Percentiles rank a stretch among this genome's conserved stretches.
phyloP scores from a whole-genome alignment of 1,140 invertebrate genomes.

The Drosophila tristis region DNA sequence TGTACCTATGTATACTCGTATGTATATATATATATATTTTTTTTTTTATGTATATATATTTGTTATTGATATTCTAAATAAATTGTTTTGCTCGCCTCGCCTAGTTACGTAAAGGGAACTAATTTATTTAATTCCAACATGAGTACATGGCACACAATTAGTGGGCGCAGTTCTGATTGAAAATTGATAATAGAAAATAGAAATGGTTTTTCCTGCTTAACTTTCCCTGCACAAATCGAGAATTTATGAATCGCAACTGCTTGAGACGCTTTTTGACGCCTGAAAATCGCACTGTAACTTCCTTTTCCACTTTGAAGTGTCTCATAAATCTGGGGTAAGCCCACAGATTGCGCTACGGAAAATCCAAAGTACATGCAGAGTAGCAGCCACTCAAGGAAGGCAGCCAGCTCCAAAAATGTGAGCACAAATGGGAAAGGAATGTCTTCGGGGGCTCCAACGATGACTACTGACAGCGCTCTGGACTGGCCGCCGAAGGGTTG shows the following conservation, averaged over 20 bases:
- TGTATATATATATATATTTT: too few relatives aligned
- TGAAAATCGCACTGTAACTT: not conserved
- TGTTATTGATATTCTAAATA: slow-evolving; percentile 10
- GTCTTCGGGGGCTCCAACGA: slow-evolving; percentile 1
- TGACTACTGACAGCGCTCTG: slow-evolving; percentile 12
- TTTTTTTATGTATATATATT: too few relatives aligned
- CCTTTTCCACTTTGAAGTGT: slow-evolving; percentile 1
- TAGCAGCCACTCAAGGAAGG: too few relatives aligned
- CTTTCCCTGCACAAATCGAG: not conserved
- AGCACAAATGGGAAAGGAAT: too few relatives aligned
- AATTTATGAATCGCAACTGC: not conserved
- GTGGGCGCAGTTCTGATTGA: slow-evolving; percentile 6
- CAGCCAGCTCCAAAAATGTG: not conserved
- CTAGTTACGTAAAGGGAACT: not conserved
- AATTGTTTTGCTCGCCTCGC: slow-evolving; percentile 14
- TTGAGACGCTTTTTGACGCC: not conserved
- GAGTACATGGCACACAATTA: not conserved
- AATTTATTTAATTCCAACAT: slow-evolving; percentile 9
- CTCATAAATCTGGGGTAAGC: slow-evolving; percentile 37
- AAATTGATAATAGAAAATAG: slow-evolving; percentile 1
- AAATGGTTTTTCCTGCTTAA: slow-evolving; percentile 4
- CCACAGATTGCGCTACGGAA: slow-evolving; percentile 28
- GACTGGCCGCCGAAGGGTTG: not conserved
- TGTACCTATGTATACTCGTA: not conserved
- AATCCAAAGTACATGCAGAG: slow-evolving; percentile 3